Evolutionary conservation across 2,888 invertebrate genomes (phyloP).

Genomic region (Cancer borealis): DNA sequence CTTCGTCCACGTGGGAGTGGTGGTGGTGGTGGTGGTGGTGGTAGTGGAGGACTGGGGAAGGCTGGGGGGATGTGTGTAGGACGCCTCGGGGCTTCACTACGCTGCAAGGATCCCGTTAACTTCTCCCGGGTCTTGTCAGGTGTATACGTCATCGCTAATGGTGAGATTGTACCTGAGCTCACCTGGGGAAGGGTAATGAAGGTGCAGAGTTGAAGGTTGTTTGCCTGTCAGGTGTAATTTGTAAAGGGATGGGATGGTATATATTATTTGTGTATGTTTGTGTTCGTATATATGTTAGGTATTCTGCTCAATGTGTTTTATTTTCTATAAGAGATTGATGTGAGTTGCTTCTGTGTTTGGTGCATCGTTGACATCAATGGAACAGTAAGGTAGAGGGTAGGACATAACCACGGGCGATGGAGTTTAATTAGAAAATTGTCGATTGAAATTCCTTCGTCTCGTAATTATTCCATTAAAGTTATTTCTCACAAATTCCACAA

Average conservation of each 20-base stretch:
- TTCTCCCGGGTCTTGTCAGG: not conserved
- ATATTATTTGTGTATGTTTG: not conserved
- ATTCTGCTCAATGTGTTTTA: not conserved
- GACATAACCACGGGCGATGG: not conserved
- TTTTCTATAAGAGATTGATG: too few relatives aligned
- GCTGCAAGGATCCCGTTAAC: not conserved
- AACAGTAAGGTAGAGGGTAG: not conserved
- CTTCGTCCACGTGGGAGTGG: not conserved
- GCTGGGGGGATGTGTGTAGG: not conserved
- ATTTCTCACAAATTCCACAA: not conserved
- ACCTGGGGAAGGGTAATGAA: not conserved
- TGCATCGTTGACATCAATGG: too few relatives aligned
- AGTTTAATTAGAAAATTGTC: constrained; percentile 8
- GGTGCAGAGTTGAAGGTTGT: not conserved
- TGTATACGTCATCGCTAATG: not conserved
- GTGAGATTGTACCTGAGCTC: not conserved
- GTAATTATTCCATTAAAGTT: not conserved
- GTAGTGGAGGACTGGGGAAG: not conserved
- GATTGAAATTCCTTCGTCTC: not conserved
- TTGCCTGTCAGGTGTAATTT: not conserved
- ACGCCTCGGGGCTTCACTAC: not conserved
- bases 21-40: not conserved
- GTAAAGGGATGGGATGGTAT: not conserved
- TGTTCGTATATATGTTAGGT: not conserved
- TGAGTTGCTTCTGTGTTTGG: too few relatives aligned